These are phyloP conservation scores for Discoglossus pictus DNA, from an alignment of 2,797 vertebrate species.

Conservation along the genomic window DNA sequence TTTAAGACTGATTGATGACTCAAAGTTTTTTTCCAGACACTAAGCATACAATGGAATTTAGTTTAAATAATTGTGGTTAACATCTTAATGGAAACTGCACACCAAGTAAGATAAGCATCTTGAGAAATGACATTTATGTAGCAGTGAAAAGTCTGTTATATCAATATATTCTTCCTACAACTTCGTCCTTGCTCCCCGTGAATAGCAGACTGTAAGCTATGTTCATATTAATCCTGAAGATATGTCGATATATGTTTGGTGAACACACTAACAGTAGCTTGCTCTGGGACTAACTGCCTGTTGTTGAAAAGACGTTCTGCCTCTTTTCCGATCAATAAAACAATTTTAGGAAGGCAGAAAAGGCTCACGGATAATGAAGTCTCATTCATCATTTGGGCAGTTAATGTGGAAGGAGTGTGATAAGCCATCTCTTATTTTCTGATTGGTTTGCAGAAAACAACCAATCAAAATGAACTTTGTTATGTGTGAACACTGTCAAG, in stretches of 20 bases:
- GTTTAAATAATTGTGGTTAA: background rate
- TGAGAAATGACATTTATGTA: background rate
- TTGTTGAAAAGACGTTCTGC: background rate
- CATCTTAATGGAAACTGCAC: background rate
- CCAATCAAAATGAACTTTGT: slow-evolving; percentile 12
- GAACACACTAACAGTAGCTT: slow-evolving; percentile 16
- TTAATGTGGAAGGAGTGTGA: background rate
- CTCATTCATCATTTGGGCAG: slow-evolving; percentile 1
- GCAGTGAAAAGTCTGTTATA: background rate
- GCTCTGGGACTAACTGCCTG: background rate
- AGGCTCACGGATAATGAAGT: slow-evolving; percentile 11
- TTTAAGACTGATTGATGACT: background rate
- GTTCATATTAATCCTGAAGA: background rate
- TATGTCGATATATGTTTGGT: slow-evolving; percentile 17
- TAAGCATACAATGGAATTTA: background rate
- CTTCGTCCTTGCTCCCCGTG: background rate
- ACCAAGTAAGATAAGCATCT: background rate
- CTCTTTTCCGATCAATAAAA: slow-evolving; percentile 18
- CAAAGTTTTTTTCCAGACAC: background rate
- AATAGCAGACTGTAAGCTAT: background rate
- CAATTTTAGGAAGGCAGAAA: slow-evolving; percentile 5
- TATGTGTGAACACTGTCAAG: background rate
- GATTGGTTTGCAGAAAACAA: slow-evolving; percentile 3
- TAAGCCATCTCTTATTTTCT: slow-evolving; percentile 9
- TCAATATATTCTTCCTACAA: background rate